phyloP scores from a whole-genome alignment of 1,140 invertebrate species.

The Laodelphax striatellus region DNA sequence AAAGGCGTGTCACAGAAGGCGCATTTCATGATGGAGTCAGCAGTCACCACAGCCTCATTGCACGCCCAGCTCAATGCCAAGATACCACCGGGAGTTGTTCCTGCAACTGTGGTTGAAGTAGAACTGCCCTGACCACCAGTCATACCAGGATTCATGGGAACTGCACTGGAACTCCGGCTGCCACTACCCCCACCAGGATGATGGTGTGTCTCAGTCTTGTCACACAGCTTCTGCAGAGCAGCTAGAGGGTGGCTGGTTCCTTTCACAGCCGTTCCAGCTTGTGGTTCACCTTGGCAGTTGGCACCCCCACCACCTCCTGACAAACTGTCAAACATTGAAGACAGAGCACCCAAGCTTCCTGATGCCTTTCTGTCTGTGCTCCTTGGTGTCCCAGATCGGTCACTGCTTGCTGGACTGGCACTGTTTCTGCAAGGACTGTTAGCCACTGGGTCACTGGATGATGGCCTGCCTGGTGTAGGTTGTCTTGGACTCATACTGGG shows the following conservation, averaged over 20 bases:
- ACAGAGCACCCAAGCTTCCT: slow-evolving; percentile 65
- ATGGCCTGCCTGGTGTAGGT: slow-evolving; percentile 43
- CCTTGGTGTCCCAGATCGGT: slow-evolving; percentile 55
- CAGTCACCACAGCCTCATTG: slow-evolving; percentile 76
- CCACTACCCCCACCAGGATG: slow-evolving; percentile 13
- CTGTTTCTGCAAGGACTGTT: slow-evolving; percentile 46
- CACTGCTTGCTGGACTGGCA: slow-evolving; percentile 54
- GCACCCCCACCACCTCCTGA: slow-evolving; percentile 38
- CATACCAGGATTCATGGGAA: slow-evolving; percentile 6
- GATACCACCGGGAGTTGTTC: slow-evolving; percentile 63
- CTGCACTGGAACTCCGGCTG: slow-evolving; percentile 5
- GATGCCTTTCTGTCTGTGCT: slow-evolving; percentile 57
- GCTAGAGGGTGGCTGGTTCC: slow-evolving; percentile 77
- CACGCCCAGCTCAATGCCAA: slow-evolving; percentile 88
- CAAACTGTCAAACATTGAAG: slow-evolving; percentile 80
- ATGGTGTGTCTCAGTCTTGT: slow-evolving; percentile 75
- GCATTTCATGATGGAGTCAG: slow-evolving; percentile 86
- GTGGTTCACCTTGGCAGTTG: slow-evolving; percentile 30
- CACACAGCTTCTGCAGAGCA: slow-evolving; percentile 86
- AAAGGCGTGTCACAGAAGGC: slow-evolving; percentile 94
- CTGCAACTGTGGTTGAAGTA: slow-evolving; percentile 24
- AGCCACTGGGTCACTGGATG: slow-evolving; percentile 32
- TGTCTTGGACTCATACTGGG: slow-evolving; percentile 20
- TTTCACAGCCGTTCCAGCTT: slow-evolving; percentile 40
- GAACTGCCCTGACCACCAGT: slow-evolving; percentile 22